Evolutionary conservation across 2,113 vertebrate species (phyloP).

Genomic region (Nanger granti): DNA sequence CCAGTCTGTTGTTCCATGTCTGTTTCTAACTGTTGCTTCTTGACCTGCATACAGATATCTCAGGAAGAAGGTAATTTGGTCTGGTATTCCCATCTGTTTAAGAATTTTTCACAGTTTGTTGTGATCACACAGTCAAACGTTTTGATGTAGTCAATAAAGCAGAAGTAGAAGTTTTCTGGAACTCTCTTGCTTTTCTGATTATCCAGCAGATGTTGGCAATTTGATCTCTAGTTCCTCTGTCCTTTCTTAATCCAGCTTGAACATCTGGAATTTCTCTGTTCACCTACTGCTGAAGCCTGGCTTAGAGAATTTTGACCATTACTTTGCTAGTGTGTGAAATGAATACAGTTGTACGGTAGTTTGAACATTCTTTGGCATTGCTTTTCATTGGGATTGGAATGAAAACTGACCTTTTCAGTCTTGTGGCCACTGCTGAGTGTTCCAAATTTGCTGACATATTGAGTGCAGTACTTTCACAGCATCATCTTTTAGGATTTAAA

Average conservation of each 20-base stretch:
- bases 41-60: background rate
- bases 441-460: background rate
- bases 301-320: background rate
- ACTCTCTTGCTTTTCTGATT: background rate
- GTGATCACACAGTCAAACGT: background rate
- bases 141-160: background rate
- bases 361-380: background rate
- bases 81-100: background rate
- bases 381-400: background rate
- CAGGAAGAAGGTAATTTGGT: background rate
- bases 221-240: background rate
- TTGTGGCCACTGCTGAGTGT: background rate
- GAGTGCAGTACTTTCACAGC: background rate
- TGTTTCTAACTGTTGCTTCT: background rate
- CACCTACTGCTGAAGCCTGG: background rate
- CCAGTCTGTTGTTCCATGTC: background rate
- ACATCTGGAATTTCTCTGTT: background rate
- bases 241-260: background rate
- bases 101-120: background rate
- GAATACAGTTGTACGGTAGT: background rate
- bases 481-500: background rate
- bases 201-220: background rate
- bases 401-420: background rate
- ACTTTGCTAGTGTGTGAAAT: background rate
- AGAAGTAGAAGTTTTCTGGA: background rate